A percentile compares a stretch with the other conserved stretches of the same genome.
These are phyloP conservation scores for Hyla sarda DNA, from an alignment of 2,113 vertebrate genomes.

Conservation along the genomic window DNA sequence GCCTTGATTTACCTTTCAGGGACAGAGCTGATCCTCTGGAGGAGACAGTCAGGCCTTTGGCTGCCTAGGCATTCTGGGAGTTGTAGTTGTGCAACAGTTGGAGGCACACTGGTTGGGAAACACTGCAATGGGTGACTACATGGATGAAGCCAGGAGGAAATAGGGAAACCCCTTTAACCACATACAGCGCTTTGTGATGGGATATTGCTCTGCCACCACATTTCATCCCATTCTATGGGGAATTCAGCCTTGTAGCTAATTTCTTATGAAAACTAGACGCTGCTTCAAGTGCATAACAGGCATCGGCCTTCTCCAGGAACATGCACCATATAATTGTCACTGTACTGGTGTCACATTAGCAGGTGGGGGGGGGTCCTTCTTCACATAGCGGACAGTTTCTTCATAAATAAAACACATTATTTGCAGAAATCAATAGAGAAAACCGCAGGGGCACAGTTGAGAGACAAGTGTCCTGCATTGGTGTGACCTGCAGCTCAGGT, in stretches of 20 bases:
- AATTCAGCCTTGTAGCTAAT: not conserved
- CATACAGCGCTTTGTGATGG: not conserved
- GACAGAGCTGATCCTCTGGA: no score
- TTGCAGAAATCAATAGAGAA: constrained; percentile 7
- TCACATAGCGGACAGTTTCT: not conserved
- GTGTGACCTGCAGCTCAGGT: not conserved
- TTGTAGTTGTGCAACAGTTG: no score
- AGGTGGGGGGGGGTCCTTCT: not conserved
- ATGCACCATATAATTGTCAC: not conserved
- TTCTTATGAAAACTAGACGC: not conserved
- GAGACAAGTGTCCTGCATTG: not conserved
- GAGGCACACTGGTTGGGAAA: no score
- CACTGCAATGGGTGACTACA: no score
- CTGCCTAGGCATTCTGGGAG: no score
- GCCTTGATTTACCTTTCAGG: no score
- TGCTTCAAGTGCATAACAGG: not conserved
- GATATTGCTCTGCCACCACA: not conserved
- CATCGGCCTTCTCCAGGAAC: not conserved
- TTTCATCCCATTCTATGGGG: not conserved
- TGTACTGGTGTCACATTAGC: not conserved
- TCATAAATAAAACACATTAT: not conserved
- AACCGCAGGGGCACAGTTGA: not conserved
- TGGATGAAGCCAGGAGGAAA: not conserved
- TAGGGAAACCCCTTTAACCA: not conserved
- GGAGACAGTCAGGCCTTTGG: no score